Evolutionary conservation across 2,888 invertebrate species (phyloP).

Genomic region (Parochlus steinenii): DNA sequence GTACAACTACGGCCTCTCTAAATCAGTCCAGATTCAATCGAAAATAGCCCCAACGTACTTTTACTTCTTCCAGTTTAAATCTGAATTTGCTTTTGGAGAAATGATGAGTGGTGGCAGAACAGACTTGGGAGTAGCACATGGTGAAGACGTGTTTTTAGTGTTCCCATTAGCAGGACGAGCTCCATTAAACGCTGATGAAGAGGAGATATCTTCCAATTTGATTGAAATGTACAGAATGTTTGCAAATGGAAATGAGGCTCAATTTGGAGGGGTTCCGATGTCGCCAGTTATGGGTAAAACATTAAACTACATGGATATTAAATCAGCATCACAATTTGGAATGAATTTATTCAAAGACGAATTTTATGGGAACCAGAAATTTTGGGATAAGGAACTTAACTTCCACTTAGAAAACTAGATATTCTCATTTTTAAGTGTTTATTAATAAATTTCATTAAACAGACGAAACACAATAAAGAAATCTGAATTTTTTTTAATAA

Average conservation of each 20-base stretch:
- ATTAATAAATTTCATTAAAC: too few relatives aligned
- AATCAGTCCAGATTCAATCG: slow-evolving; percentile 42
- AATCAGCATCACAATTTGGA: background rate
- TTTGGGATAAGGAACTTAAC: slow-evolving; percentile 1
- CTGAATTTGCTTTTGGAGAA: slow-evolving; percentile 38
- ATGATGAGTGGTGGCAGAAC: slow-evolving; percentile 39
- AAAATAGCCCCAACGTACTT: slow-evolving; percentile 41
- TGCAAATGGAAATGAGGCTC: slow-evolving; percentile 21
- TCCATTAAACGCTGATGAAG: slow-evolving; percentile 30
- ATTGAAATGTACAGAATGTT: slow-evolving; percentile 38
- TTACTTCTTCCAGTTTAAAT: slow-evolving; percentile 46
- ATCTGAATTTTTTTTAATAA: too few relatives aligned
- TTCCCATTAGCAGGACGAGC: slow-evolving; percentile 28
- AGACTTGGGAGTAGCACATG: slow-evolving; percentile 42
- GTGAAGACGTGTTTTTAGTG: slow-evolving; percentile 40
- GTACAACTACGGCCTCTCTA: slow-evolving; percentile 41
- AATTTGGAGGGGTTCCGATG: background rate
- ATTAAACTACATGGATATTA: slow-evolving; percentile 8
- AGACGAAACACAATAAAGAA: too few relatives aligned
- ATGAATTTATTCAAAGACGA: background rate
- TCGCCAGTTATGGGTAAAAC: background rate
- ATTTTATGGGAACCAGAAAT: slow-evolving; percentile 1
- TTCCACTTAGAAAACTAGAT: too few relatives aligned
- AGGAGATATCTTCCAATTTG: slow-evolving; percentile 34
- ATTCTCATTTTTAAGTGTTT: too few relatives aligned